Conservation (phyloP, 2,888 invertebrate genomes). For the Agelastica alni region DNA sequence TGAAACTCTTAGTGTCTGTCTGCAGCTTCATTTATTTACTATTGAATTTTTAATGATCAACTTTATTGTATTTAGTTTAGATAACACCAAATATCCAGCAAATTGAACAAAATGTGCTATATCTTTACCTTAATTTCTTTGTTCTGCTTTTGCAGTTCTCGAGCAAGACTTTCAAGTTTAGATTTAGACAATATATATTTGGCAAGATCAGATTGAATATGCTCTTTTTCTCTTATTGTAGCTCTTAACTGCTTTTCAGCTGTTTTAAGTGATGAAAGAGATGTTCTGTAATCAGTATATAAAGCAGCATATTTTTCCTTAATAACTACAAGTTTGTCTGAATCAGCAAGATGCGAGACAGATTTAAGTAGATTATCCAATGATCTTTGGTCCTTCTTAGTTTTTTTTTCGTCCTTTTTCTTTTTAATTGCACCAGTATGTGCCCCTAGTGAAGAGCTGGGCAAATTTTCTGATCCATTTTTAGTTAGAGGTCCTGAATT, state of each 20-base stretch:
- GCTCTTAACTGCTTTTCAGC: conserved; percentile 57
- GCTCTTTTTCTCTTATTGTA: conserved; percentile 77
- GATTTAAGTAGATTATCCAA: conserved; percentile 71
- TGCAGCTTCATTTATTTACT: too few relatives aligned
- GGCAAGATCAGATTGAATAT: conserved; percentile 79
- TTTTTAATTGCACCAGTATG: conserved; percentile 27
- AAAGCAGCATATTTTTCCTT: conserved; percentile 78
- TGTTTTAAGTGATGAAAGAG: conserved; percentile 54
- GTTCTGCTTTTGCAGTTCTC: conserved; percentile 91
- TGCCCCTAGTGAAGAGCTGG: neutral
- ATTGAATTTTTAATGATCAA: too few relatives aligned
- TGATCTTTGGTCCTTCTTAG: conserved; percentile 59
- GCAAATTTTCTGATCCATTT: neutral
- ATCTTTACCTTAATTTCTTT: conserved; percentile 80
- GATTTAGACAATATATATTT: conserved; percentile 81
- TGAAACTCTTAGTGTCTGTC: too few relatives aligned
- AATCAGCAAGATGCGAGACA: conserved; percentile 62
- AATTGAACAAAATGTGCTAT: too few relatives aligned
- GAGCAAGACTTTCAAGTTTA: conserved; percentile 85
- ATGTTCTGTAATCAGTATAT: conserved; percentile 69
- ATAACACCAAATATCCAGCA: too few relatives aligned
- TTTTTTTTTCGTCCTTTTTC: conserved; percentile 35
- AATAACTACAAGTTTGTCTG: conserved; percentile 71
- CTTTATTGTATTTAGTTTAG: too few relatives aligned
- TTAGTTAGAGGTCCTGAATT: neutral